phyloP scores from a whole-genome alignment of 2,797 vertebrate species.

The Ctenochaetus hawaiiensis region DNA sequence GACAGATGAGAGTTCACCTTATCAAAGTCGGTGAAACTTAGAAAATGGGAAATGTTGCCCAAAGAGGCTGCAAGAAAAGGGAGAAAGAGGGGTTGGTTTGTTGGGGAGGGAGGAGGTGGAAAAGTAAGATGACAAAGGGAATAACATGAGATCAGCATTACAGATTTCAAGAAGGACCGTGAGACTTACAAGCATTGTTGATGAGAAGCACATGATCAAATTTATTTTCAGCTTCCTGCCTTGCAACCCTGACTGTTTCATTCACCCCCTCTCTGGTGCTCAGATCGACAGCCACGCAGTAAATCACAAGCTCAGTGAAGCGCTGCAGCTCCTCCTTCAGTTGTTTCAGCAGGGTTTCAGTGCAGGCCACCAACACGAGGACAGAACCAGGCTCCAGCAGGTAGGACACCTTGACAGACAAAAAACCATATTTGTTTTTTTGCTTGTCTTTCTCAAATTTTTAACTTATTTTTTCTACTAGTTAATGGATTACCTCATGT shows the following conservation, averaged over 20 bases:
- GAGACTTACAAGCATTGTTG: slow-evolving; percentile 89
- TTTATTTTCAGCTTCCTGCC: slow-evolving; percentile 49
- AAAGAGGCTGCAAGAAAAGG: slow-evolving; percentile 77
- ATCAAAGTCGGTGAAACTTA: slow-evolving; percentile 72
- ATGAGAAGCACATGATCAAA: slow-evolving; percentile 84
- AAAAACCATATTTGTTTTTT: neutral
- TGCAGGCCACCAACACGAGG: slow-evolving; percentile 85
- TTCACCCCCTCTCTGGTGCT: slow-evolving; percentile 76
- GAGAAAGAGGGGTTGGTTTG: neutral
- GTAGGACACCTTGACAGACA: slow-evolving; percentile 49
- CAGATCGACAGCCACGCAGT: slow-evolving; percentile 82
- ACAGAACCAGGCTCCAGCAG: slow-evolving; percentile 77
- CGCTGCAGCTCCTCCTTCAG: slow-evolving; percentile 77
- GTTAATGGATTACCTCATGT: slow-evolving; percentile 64
- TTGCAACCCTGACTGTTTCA: slow-evolving; percentile 53
- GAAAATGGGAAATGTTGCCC: slow-evolving; percentile 85
- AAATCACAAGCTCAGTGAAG: slow-evolving; percentile 54
- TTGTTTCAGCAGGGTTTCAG: slow-evolving; percentile 68
- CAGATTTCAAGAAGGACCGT: neutral
- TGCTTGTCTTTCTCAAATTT: neutral
- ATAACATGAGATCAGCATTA: neutral
- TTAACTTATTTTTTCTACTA: neutral
- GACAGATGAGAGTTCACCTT: slow-evolving; percentile 85
- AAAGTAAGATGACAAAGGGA: neutral
- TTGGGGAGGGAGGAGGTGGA: neutral